Percentiles rank a stretch among this genome's conserved stretches.
These are phyloP conservation scores for Saturnia pavonia DNA, from an alignment of 2,888 invertebrate genomes.

Conservation along the genomic window DNA sequence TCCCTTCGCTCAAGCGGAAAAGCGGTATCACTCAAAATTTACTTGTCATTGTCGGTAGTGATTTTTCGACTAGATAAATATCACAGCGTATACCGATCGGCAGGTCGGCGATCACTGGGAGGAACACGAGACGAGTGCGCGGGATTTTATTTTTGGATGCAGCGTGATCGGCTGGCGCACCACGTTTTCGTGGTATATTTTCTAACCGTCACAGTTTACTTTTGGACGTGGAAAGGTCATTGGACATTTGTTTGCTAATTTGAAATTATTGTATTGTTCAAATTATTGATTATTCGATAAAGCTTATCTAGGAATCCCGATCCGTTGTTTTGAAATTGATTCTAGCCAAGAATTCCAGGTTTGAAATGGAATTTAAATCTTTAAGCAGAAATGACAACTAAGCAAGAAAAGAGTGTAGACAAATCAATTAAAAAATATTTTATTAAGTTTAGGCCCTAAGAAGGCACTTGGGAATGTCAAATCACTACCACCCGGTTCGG, in stretches of 20 bases:
- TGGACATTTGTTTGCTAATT: constrained; percentile 54
- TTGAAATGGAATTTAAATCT: neutral
- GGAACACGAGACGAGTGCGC: constrained; percentile 71
- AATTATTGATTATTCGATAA: neutral
- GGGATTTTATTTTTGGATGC: constrained; percentile 67
- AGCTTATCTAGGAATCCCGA: neutral
- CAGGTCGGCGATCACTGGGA: constrained; percentile 61
- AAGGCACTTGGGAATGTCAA: no score
- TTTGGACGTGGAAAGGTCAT: constrained; percentile 77
- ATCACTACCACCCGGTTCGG: no score
- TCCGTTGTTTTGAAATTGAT: no score
- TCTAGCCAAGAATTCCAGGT: neutral
- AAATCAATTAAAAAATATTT: neutral
- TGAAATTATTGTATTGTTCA: neutral
- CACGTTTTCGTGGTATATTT: constrained; percentile 49
- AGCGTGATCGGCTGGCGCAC: constrained; percentile 54
- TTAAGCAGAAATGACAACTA: neutral
- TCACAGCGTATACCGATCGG: constrained; percentile 62
- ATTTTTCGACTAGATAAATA: constrained; percentile 62
- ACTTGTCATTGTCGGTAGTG: constrained; percentile 67
- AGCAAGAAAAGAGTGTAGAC: neutral
- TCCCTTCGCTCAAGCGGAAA: constrained; percentile 49
- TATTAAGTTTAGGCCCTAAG: no score
- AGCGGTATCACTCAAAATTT: constrained; percentile 43
- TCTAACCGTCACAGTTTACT: constrained; percentile 70